Conservation (phyloP, 1,140 invertebrate species). For the Colletes gigas region DNA sequence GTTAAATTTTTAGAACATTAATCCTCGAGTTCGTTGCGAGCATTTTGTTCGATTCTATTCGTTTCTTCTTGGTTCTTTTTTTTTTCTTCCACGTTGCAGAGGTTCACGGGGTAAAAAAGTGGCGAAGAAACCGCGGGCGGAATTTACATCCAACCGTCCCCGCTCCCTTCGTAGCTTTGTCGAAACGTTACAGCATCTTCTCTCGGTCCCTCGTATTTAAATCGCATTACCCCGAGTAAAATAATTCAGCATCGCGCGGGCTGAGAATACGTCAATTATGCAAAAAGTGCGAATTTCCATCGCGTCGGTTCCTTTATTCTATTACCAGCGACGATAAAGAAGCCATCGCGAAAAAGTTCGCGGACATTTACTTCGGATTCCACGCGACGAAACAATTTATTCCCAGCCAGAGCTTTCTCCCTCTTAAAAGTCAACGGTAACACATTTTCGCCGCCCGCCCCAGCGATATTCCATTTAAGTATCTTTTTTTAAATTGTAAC, state of each 20-base stretch:
- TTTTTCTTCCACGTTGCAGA: background rate
- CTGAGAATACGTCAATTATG: conserved; percentile 41
- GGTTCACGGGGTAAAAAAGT: background rate
- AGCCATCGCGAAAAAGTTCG: background rate
- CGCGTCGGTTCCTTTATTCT: conserved; percentile 41
- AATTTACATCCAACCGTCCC: conserved; percentile 23
- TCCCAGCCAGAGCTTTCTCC: background rate
- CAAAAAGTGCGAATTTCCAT: conserved; percentile 46
- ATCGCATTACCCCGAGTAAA: conserved; percentile 41
- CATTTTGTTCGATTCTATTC: background rate
- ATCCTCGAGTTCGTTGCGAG: conserved; percentile 9
- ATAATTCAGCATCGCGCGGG: conserved; percentile 34
- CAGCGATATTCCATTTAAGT: conserved; percentile 31
- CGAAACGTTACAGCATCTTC: conserved; percentile 33
- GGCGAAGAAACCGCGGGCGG: background rate
- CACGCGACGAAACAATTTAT: conserved; percentile 40
- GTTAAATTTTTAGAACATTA: conserved; percentile 17
- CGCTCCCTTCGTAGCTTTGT: background rate
- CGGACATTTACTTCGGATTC: conserved; percentile 26
- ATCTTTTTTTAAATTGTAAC: conserved; percentile 37
- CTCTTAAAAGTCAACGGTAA: conserved; percentile 40
- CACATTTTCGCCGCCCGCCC: conserved; percentile 28
- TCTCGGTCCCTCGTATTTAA: conserved; percentile 31
- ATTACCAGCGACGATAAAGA: conserved; percentile 34
- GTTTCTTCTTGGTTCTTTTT: background rate